phyloP scores from a whole-genome alignment of 2,113 vertebrate genomes.

The Eira barbara region DNA sequence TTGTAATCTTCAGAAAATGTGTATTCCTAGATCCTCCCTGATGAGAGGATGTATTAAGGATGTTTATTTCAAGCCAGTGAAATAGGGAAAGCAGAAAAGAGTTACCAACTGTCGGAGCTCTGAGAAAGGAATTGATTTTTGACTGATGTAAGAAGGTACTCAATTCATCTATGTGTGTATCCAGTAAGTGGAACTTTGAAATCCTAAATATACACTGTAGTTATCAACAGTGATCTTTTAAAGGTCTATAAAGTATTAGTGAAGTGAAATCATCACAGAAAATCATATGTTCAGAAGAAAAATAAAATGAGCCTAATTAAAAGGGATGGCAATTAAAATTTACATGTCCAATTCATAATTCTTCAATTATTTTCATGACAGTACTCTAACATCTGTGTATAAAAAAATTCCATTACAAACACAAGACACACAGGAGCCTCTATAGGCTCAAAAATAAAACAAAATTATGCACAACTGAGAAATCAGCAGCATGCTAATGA shows the following conservation, averaged over 20 bases:
- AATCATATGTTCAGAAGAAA: constrained; percentile 24
- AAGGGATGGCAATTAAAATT: constrained; percentile 43
- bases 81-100: background rate
- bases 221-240: background rate
- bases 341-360: constrained; percentile 25
- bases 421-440: background rate
- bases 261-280: constrained; percentile 38
- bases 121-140: background rate
- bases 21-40: background rate
- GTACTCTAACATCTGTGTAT: constrained; percentile 48
- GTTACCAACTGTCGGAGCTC: background rate
- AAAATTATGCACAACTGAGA: constrained; percentile 36
- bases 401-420: constrained; percentile 22
- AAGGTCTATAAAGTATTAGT: background rate
- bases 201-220: background rate
- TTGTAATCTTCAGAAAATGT: background rate
- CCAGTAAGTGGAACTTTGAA: background rate
- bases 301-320: constrained; percentile 24
- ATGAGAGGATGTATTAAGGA: background rate
- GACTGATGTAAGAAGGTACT: background rate
- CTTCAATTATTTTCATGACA: constrained; percentile 53
- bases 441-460: constrained; percentile 38
- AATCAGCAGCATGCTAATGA: constrained; percentile 24
- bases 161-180: background rate
- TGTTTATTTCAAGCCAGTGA: background rate